phyloP scores from a whole-genome alignment of 1,140 invertebrate genomes.

The Armadillidium nasatum region DNA sequence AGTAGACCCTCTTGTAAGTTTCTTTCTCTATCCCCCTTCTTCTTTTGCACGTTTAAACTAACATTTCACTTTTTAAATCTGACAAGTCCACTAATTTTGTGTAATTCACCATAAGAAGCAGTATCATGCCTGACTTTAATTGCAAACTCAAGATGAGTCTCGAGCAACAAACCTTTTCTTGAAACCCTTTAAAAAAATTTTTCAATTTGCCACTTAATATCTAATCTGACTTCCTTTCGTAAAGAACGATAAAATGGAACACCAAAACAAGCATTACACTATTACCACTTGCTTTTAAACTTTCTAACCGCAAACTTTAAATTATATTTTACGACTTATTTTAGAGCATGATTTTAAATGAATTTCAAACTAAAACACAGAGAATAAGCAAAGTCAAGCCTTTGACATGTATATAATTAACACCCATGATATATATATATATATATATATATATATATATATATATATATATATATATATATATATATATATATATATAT shows the following conservation, averaged over 20 bases:
- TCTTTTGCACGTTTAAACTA: background rate
- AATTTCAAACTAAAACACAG: background rate
- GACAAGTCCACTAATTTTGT: background rate
- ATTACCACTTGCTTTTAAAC: too few species aligned
- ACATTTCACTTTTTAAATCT: background rate
- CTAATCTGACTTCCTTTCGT: too few species aligned
- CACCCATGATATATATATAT: background rate
- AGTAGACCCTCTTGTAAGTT: conserved; percentile 7
- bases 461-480: background rate
- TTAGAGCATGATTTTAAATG: background rate
- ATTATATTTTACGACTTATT: background rate
- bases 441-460: background rate
- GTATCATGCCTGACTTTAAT: background rate
- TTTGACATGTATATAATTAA: background rate
- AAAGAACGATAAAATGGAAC: too few species aligned
- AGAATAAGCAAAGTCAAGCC: background rate
- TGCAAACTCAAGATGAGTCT: background rate
- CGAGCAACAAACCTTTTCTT: background rate
- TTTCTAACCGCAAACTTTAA: background rate
- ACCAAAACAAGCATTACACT: too few species aligned
- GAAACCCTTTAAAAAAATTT: background rate
- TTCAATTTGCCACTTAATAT: too few species aligned
- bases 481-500: background rate
- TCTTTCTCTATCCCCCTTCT: background rate
- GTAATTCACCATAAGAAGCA: background rate